A percentile compares a stretch with the other conserved stretches of the same genome.
Conservation (phyloP, 30 jellyfish, hydroid and myxozoan species). For the Chrysaora quinquecirrha region DNA sequence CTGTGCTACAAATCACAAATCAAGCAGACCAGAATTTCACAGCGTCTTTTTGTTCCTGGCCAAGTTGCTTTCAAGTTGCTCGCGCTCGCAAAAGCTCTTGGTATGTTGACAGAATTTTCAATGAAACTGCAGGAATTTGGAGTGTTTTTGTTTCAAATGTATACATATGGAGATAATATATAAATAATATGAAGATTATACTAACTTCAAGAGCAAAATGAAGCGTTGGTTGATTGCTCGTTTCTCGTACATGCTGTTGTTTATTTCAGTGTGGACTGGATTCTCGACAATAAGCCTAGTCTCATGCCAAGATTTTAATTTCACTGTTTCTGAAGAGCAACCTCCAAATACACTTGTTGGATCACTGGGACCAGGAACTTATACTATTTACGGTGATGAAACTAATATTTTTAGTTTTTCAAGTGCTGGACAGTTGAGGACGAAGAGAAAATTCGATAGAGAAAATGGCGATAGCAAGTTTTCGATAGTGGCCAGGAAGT, state of each 20-base stretch:
- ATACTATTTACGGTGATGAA: background rate
- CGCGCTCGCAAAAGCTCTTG: no score
- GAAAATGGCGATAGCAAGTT: background rate
- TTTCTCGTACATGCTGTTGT: no score
- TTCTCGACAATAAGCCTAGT: no score
- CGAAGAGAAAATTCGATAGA: background rate
- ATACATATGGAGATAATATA: background rate
- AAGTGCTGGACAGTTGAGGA: background rate
- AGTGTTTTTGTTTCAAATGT: background rate
- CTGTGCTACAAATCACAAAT: no score
- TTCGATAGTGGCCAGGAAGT: background rate
- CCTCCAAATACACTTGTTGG: constrained; percentile 68
- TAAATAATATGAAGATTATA: no score
- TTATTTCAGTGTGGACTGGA: no score
- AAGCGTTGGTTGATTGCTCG: background rate
- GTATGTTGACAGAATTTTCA: background rate
- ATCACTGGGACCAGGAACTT: background rate
- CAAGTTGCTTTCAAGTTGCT: no score
- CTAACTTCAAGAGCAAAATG: constrained; percentile 23
- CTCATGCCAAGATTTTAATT: constrained; percentile 8
- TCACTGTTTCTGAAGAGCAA: constrained; percentile 56
- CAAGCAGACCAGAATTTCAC: no score
- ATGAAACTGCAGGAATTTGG: constrained; percentile 2
- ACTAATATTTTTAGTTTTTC: background rate
- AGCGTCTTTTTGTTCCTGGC: no score